Conservation (phyloP, 1,140 invertebrate genomes). For the Danaus melanippus region DNA sequence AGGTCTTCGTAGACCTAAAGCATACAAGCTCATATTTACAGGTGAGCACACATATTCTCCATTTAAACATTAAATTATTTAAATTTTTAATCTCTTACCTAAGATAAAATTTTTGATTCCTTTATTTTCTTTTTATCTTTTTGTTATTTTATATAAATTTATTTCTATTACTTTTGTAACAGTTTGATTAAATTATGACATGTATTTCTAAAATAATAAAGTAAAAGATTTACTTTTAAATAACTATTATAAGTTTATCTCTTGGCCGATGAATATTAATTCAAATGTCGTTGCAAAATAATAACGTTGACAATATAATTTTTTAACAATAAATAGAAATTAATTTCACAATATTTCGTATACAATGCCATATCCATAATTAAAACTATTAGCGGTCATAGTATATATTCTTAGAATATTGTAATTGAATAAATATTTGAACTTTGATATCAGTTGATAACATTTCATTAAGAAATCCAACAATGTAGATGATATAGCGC, state of each 20-base stretch:
- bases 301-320: not conserved
- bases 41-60: constrained; percentile 25
- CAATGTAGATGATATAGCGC: not conserved
- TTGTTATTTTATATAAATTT: too few species aligned
- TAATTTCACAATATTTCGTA: constrained; percentile 7
- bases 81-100: constrained; percentile 1
- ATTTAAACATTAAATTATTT: not conserved
- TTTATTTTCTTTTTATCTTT: too few species aligned
- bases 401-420: constrained; percentile 4
- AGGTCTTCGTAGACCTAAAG: constrained; percentile 47
- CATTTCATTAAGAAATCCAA: constrained; percentile 11
- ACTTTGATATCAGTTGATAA: not conserved
- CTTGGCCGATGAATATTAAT: too few species aligned
- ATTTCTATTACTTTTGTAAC: too few species aligned
- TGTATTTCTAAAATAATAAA: too few species aligned
- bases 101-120: not conserved
- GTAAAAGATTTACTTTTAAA: too few species aligned
- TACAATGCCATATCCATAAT: constrained; percentile 11
- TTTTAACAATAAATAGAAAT: constrained; percentile 3
- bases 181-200: too few species aligned
- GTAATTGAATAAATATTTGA: constrained; percentile 9
- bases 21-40: constrained; percentile 39
- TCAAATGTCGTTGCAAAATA: too few species aligned
- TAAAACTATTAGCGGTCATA: constrained; percentile 7
- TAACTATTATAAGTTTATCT: too few species aligned